Conservation (phyloP, 2,888 invertebrate species). For the Zaprionus obscuricornis region DNA sequence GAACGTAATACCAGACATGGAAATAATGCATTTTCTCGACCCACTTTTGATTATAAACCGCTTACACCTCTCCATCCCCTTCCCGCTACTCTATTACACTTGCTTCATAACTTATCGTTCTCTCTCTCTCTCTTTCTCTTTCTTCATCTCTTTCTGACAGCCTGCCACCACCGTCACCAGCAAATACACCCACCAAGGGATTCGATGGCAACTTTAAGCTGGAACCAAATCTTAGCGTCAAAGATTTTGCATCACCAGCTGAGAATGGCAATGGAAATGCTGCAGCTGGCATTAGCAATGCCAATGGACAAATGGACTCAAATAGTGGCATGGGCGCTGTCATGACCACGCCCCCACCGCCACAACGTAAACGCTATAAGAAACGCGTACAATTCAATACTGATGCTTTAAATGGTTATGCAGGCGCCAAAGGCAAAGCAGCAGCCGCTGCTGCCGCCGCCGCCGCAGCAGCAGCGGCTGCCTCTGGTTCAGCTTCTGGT, state of each 20-base stretch:
- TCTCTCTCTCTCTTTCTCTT: background rate
- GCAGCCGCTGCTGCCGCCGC: conserved; percentile 16
- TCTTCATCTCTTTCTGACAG: conserved; percentile 49
- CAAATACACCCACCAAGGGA: conserved; percentile 81
- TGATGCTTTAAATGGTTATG: conserved; percentile 77
- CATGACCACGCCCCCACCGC: conserved; percentile 56
- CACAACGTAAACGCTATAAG: conserved; percentile 78
- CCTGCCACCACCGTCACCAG: conserved; percentile 79
- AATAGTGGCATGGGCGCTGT: conserved; percentile 4
- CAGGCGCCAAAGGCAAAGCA: conserved; percentile 44
- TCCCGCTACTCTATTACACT: too few species aligned
- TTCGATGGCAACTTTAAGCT: conserved; percentile 82
- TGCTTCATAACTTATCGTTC: background rate
- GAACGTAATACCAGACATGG: conserved; percentile 21
- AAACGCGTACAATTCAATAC: conserved; percentile 83
- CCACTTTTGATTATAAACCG: too few species aligned
- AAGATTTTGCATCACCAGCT: conserved; percentile 77
- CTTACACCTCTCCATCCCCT: too few species aligned
- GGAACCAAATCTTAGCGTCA: conserved; percentile 82
- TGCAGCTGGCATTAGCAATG: conserved; percentile 38
- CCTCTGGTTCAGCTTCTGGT: background rate
- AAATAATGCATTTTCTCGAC: conserved; percentile 37
- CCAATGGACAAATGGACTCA: conserved; percentile 35
- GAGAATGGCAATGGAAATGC: conserved; percentile 60
- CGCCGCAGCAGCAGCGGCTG: background rate